Percentiles rank a stretch among this genome's conserved stretches.
phyloP scores from a whole-genome alignment of 2,113 vertebrate species.

The Nothocercus nigrocapillus region DNA sequence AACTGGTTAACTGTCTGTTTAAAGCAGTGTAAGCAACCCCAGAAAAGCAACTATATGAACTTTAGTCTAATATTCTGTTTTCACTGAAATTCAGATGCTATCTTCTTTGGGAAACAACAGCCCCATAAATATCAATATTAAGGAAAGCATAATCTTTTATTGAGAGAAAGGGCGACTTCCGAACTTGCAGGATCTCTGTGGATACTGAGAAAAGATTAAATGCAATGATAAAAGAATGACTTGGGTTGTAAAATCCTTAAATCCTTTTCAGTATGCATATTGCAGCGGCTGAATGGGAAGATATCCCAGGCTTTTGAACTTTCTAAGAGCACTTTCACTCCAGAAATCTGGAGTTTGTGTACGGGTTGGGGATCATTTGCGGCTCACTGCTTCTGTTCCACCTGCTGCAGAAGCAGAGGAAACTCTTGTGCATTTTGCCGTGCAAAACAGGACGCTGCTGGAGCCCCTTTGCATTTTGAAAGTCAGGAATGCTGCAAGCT shows the following conservation, averaged over 20 bases:
- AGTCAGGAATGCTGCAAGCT: neutral
- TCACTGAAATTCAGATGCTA: neutral
- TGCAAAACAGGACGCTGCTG: neutral
- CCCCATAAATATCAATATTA: neutral
- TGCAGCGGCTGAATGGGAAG: slow-evolving; percentile 33
- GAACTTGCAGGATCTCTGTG: neutral
- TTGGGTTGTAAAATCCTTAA: slow-evolving; percentile 40
- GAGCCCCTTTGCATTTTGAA: neutral
- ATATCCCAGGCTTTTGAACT: slow-evolving; percentile 40
- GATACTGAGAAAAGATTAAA: slow-evolving; percentile 22
- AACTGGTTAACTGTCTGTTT: neutral
- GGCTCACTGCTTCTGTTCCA: slow-evolving; percentile 48
- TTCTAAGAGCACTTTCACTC: slow-evolving; percentile 40
- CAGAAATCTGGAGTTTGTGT: neutral
- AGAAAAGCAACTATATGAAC: neutral
- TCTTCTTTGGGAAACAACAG: neutral
- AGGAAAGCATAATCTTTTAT: slow-evolving; percentile 33
- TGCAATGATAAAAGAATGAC: neutral
- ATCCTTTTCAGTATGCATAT: slow-evolving; percentile 46
- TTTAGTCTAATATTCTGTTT: neutral
- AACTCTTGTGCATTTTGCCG: neutral
- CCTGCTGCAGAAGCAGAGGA: neutral
- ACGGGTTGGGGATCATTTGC: slow-evolving; percentile 44
- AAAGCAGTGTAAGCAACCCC: neutral
- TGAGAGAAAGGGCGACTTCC: slow-evolving; percentile 12